These are phyloP conservation scores for Conops quadrifasciatus DNA, from an alignment of 2,888 invertebrate species.

Conservation along the genomic window DNA sequence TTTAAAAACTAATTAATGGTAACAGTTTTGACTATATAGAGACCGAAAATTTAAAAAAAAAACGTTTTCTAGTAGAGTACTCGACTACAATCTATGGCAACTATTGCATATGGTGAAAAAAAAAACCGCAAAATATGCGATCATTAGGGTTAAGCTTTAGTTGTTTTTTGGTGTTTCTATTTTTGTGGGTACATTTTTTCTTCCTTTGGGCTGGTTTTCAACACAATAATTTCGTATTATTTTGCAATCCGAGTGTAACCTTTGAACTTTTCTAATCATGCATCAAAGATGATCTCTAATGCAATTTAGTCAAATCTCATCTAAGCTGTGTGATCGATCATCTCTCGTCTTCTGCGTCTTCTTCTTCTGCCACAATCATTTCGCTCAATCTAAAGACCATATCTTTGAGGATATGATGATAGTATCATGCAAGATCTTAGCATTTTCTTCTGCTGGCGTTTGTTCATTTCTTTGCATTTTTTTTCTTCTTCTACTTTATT, in stretches of 20 bases:
- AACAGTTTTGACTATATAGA: too few species aligned
- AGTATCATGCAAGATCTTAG: too few species aligned
- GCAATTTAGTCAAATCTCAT: background rate
- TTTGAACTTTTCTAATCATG: constrained; percentile 10
- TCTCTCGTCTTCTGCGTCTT: too few species aligned
- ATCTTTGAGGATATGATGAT: background rate
- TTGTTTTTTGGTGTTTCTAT: background rate
- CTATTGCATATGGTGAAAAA: too few species aligned
- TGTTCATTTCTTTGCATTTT: background rate
- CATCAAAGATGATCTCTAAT: background rate
- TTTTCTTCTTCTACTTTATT: background rate
- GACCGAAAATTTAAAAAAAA: too few species aligned
- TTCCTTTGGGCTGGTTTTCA: background rate
- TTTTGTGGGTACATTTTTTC: background rate
- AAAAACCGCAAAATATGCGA: too few species aligned
- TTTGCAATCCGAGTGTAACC: constrained; percentile 1
- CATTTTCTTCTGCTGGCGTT: background rate
- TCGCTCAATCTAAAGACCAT: constrained; percentile 13
- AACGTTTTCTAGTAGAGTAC: too few species aligned
- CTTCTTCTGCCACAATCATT: constrained; percentile 8
- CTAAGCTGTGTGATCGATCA: background rate
- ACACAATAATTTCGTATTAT: constrained; percentile 9
- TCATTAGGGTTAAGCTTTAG: too few species aligned
- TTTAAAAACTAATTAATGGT: too few species aligned
- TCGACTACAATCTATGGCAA: too few species aligned